These are phyloP conservation scores for Venustaconcha ellipsiformis DNA, from an alignment of 1,140 invertebrate species.

Conservation along the genomic window DNA sequence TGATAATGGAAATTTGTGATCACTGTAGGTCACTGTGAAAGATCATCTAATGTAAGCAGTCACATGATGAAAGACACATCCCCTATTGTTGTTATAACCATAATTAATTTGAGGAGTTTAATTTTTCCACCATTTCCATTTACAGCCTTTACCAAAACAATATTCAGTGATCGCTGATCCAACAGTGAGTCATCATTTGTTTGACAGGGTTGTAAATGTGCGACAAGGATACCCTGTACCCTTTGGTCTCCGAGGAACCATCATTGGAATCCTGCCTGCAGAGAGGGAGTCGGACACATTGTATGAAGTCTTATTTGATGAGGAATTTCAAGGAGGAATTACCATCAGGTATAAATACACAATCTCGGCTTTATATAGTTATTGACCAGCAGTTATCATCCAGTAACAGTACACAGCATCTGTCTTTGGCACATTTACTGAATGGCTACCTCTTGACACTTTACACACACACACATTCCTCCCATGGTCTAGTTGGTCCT, in stretches of 20 bases:
- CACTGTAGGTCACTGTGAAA: background rate
- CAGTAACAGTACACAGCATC: background rate
- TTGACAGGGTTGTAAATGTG: conserved; percentile 87
- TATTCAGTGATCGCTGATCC: conserved; percentile 75
- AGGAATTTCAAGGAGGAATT: conserved; percentile 79
- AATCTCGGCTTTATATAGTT: background rate
- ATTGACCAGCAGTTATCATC: background rate
- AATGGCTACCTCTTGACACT: background rate
- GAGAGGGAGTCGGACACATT: conserved; percentile 71
- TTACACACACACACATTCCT: background rate
- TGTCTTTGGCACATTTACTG: background rate
- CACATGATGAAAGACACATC: no score
- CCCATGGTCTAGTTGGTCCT: background rate
- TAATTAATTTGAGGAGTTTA: no score
- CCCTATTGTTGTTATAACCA: no score
- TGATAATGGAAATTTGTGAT: no score
- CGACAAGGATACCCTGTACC: conserved; percentile 82
- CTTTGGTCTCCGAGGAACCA: conserved; percentile 83
- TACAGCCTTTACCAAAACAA: conserved; percentile 58
- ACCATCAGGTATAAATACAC: conserved; percentile 51
- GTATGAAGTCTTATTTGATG: conserved; percentile 84
- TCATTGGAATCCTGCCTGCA: conserved; percentile 75
- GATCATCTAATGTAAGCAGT: background rate
- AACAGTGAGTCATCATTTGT: conserved; percentile 76
- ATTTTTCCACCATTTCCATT: conserved; percentile 2